Evolutionary conservation across 2,888 invertebrate genomes (phyloP), one percentile per base, ranked within the genome.

Genomic region (Argyresthia albistria): DNA sequence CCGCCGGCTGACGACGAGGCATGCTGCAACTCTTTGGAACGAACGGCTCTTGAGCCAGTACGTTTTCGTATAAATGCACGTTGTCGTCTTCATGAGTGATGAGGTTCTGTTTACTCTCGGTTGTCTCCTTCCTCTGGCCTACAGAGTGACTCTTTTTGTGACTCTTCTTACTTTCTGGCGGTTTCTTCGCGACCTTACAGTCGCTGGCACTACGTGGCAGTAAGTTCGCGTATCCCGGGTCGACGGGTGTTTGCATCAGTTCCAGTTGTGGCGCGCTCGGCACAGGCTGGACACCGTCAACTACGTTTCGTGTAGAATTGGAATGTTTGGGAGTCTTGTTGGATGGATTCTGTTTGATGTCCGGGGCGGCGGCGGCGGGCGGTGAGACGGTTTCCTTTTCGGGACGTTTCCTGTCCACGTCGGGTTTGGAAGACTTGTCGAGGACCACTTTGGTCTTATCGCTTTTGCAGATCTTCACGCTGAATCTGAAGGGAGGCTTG

Each of bases 401-500:
- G 53, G 66, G 72, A 9, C 83, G 75, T 58, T 84, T 84, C 48
- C 79, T 69, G 9, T 84, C 86, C 51, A 80, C 58, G 64, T 87
- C 86, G 62, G 84, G 88, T 55, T 88, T 89, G 42, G 88, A 82
- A 15, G 88, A 83, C 61, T 89, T 89, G 57, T 91, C 91, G 37
- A 91, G 82, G 51, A 90, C 89, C 6, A 90, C 89, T 77, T 89
- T 89, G 10, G 88, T 90, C 71, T 93, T 93, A 58, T 93, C 93
- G 53, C 92, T 91, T 66, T 92, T 93, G 55, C 91, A 89, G 57
- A 95, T 89, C 69, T 94, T 93, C 53, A 95, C 90, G 72, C 94
- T 95, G 76, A 95, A 95, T 66, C 94, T 93, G 78, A 95, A 95
- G 10, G 95, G 95, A 51, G 95, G 95, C 70, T 95, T 95, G 73